phyloP scores from a whole-genome alignment of 2,113 vertebrate genomes.

The Platanista minor region DNA sequence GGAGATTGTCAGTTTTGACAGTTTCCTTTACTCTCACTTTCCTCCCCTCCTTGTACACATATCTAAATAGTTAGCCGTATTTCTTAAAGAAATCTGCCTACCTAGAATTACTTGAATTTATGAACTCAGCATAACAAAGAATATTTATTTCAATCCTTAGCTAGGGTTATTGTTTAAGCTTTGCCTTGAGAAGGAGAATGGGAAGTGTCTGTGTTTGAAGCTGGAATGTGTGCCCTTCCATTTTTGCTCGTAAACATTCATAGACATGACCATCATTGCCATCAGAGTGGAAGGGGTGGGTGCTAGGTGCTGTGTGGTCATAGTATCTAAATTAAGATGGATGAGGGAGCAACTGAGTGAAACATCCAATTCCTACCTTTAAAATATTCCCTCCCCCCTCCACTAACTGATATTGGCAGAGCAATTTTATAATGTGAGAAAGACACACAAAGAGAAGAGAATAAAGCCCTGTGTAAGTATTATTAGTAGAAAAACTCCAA shows the following conservation, averaged over 20 bases:
- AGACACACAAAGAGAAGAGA: neutral
- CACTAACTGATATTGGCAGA: slow-evolving; percentile 20
- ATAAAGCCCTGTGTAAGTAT: neutral
- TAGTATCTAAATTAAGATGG: slow-evolving; percentile 58
- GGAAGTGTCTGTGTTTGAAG: neutral
- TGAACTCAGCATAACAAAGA: neutral
- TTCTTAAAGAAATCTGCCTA: neutral
- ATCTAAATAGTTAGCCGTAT: neutral
- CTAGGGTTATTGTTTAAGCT: neutral
- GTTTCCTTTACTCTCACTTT: neutral
- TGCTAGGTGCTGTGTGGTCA: neutral
- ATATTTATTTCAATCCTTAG: neutral
- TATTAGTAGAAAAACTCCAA: neutral
- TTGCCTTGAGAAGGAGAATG: neutral
- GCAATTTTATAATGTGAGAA: neutral
- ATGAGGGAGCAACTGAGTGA: slow-evolving; percentile 41
- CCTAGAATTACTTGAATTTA: neutral
- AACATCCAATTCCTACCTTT: slow-evolving; percentile 41
- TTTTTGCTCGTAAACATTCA: slow-evolving; percentile 25
- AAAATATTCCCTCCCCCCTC: neutral
- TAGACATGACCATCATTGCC: neutral
- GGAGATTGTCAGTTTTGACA: neutral
- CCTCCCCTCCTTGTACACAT: neutral
- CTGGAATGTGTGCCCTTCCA: neutral
- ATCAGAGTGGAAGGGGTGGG: neutral